These are phyloP conservation scores for Natator depressus DNA, from an alignment of 2,113 vertebrate genomes.

Conservation along the genomic window DNA sequence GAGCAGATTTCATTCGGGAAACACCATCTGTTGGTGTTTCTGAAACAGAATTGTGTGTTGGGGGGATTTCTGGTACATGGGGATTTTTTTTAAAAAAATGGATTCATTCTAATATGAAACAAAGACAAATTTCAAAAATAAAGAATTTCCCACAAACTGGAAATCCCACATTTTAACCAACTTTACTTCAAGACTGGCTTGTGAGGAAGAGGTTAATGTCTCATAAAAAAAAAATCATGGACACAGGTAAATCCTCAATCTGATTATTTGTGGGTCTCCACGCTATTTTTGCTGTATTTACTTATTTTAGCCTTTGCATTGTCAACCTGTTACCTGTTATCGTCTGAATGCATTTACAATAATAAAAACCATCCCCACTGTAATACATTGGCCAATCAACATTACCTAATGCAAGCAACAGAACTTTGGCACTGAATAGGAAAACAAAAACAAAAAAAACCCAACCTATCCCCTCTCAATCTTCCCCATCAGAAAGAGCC, in stretches of 20 bases:
- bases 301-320: background rate
- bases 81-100: background rate
- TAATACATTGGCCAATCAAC: background rate
- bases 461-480: background rate
- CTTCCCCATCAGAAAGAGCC: background rate
- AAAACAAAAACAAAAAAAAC: background rate
- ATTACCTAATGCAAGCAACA: background rate
- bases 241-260: background rate
- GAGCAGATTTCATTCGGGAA: too few relatives aligned
- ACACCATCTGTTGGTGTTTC: background rate
- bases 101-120: background rate
- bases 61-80: background rate
- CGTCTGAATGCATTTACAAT: background rate
- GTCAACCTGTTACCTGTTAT: background rate
- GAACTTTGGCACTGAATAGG: background rate
- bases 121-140: background rate
- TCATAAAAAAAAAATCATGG: background rate
- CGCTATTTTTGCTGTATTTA: background rate
- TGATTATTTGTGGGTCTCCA: background rate
- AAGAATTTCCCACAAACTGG: background rate
- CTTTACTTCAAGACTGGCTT: background rate
- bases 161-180: background rate
- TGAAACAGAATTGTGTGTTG: background rate
- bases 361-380: background rate
- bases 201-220: background rate